Evolutionary conservation across 2,113 vertebrate genomes (phyloP), one percentile per base, ranked within the genome.

Genomic region (Catharus fuscescens): DNA sequence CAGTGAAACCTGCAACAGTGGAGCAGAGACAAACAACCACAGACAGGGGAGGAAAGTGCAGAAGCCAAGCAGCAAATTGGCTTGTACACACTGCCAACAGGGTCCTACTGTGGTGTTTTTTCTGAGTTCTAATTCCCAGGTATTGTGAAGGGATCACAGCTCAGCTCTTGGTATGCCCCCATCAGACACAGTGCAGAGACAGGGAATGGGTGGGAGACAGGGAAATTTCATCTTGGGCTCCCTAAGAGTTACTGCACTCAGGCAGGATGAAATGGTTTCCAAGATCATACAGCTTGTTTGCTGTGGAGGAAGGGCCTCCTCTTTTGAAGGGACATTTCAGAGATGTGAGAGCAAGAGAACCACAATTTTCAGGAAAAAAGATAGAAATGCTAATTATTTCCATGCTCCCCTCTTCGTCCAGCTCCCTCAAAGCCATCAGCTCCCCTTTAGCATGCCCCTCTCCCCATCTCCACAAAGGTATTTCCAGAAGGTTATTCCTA

Each of bases 171-270:
- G 18, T 13, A 47, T 18, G 50, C 29, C 32, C 18, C 25, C 40
- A 40, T 71, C 0, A 4, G 2, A 5, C n/a, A 36, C 29, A 48
- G 69, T 13, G 29, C 34, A 47, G 19, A 18, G 28, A n/a, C 16
- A 44, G n/a, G 20, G 54, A 3, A 3, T 0, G 0, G 18, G 15
- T 18, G 50, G 53, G 69, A 34, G 32, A n/a, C 6, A 74, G 25
- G 32, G 14, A 19, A 88, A 34, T 19, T 59, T 67, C n/a, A 18
- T 21, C 57, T 16, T 0, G 5, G 29, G 38, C 16, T 87, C 78
- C 61, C 66, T 42, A 40, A 74, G 48, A 28, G 31, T 13, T 45
- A 5, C 67, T 61, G 25, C 31, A 8, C 20, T 61, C 42, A 44
- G 38, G 42, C 47, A 50, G 47, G 42, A 45, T 3, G 9, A 62